Conservation (phyloP, 2,888 invertebrate species). For the Nomada lathburiana region DNA sequence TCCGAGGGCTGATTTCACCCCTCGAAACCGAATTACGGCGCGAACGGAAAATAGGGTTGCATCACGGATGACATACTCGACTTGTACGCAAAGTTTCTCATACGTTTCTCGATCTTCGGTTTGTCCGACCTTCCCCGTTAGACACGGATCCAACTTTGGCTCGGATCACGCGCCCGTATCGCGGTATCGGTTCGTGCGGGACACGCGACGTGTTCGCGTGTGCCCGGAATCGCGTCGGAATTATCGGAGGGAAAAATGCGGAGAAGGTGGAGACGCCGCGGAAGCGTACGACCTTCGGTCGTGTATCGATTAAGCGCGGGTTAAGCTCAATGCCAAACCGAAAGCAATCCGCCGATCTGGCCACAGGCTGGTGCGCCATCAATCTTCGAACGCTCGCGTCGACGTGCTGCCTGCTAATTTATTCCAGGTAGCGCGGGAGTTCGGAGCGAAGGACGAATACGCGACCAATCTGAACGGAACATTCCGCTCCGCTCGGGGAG, state of each 20-base stretch:
- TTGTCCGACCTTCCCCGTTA: too few species aligned
- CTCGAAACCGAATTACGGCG: too few species aligned
- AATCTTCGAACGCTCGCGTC: constrained; percentile 25
- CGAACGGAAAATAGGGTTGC: too few species aligned
- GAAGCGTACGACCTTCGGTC: constrained; percentile 70
- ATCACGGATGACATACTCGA: neutral
- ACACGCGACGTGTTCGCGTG: constrained; percentile 52
- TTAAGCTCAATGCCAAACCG: constrained; percentile 70
- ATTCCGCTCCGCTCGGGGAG: constrained; percentile 23
- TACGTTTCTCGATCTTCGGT: too few species aligned
- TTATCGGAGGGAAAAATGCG: constrained; percentile 34
- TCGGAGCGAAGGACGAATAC: constrained; percentile 1
- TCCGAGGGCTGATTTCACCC: too few species aligned
- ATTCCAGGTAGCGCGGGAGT: neutral
- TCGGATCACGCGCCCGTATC: neutral
- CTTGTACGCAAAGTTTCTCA: neutral
- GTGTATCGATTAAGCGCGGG: constrained; percentile 67
- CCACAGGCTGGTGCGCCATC: constrained; percentile 32
- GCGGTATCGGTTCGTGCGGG: neutral
- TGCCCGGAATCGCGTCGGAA: constrained; percentile 14
- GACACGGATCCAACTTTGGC: neutral
- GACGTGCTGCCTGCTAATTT: constrained; percentile 21
- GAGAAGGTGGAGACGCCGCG: constrained; percentile 67
- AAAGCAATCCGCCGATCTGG: constrained; percentile 55
- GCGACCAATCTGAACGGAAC: constrained; percentile 34